phyloP scores from a whole-genome alignment of 2,888 invertebrate species.

The Heliconius hortense region DNA sequence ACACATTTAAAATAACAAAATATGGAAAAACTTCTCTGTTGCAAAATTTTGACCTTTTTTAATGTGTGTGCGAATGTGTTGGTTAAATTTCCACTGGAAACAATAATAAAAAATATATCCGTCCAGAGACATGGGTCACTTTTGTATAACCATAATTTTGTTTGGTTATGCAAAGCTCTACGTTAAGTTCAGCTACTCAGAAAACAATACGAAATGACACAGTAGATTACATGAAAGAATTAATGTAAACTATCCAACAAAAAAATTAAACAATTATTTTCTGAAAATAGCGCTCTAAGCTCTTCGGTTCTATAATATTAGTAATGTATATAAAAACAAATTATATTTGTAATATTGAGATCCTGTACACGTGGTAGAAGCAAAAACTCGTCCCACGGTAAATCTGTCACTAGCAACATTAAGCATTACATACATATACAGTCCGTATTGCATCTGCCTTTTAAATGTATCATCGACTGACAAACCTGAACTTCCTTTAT shows the following conservation, averaged over 20 bases:
- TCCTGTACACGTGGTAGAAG: slow-evolving; percentile 41
- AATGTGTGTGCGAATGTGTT: too few species aligned
- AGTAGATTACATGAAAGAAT: too few species aligned
- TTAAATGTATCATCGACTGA: slow-evolving; percentile 44
- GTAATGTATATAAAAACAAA: background rate
- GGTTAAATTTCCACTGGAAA: too few species aligned
- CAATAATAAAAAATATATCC: too few species aligned
- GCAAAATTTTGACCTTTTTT: background rate
- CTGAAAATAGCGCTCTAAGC: too few species aligned
- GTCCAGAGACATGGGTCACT: too few species aligned
- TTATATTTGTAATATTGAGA: background rate
- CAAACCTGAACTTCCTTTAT: slow-evolving; percentile 12
- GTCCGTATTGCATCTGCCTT: slow-evolving; percentile 38
- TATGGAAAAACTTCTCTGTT: background rate
- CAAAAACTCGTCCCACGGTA: slow-evolving; percentile 47
- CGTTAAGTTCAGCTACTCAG: too few species aligned
- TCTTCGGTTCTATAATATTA: too few species aligned
- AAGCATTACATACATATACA: slow-evolving; percentile 23
- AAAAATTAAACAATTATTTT: background rate
- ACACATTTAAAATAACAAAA: background rate
- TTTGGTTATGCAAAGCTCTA: too few species aligned
- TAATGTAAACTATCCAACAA: too few species aligned
- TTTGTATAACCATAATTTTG: too few species aligned
- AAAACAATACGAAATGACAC: too few species aligned
- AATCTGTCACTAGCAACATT: slow-evolving; percentile 46